Conservation (phyloP, 1,140 invertebrate species). For the Drosophila bocqueti region DNA sequence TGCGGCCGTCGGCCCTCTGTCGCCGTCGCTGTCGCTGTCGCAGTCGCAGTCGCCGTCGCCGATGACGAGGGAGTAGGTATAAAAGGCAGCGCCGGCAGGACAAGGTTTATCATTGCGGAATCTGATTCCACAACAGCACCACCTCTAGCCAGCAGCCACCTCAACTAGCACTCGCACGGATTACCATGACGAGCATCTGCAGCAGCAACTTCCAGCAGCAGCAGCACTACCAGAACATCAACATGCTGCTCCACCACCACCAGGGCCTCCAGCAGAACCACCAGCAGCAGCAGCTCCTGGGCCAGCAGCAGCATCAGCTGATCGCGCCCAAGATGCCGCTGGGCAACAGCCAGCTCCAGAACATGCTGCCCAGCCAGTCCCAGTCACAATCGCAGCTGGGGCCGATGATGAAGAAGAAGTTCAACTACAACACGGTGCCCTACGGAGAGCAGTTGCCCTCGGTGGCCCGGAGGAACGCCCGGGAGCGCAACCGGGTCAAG, state of each 20-base stretch:
- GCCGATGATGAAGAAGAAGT: constrained; percentile 88
- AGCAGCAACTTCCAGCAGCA: constrained; percentile 68
- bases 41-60: neutral
- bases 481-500: constrained; percentile 97
- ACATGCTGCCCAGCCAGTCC: constrained; percentile 64
- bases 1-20: neutral
- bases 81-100: constrained; percentile 67
- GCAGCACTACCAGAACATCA: constrained; percentile 78
- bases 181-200: constrained; percentile 80
- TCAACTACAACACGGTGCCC: constrained; percentile 87
- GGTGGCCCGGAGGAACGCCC: constrained; percentile 95
- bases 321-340: constrained; percentile 74
- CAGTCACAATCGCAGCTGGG: constrained; percentile 30
- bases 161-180: constrained; percentile 34
- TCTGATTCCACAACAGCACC: constrained; percentile 78
- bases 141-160: constrained; percentile 3
- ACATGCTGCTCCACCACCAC: constrained; percentile 61
- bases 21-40: neutral
- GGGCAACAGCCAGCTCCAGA: constrained; percentile 81
- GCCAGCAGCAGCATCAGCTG: constrained; percentile 72
- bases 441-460: constrained; percentile 89
- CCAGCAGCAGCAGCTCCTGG: constrained; percentile 54
- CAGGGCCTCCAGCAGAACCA: constrained; percentile 49
- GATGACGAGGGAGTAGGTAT: constrained; percentile 49
- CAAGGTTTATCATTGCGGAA: constrained; percentile 84